Conservation (phyloP, 2,797 vertebrate species). For the Dipus sagitta region DNA sequence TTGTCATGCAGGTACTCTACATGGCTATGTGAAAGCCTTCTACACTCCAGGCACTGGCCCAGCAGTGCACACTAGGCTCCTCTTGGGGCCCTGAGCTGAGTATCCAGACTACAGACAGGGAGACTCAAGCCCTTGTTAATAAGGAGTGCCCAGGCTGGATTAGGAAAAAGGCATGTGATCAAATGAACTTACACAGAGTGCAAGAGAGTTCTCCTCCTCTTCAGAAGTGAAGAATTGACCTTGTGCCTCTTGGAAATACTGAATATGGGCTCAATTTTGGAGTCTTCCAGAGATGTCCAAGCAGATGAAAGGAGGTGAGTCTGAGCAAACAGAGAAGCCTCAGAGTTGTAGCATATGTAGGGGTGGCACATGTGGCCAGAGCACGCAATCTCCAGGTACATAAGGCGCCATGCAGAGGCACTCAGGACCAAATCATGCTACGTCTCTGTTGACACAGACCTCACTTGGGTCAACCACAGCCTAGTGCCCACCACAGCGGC, state of each 20-base stretch:
- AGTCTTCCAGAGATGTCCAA: background rate
- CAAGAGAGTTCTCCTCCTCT: background rate
- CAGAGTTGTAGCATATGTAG: background rate
- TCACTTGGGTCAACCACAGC: background rate
- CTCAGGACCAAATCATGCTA: no score
- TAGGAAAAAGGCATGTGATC: background rate
- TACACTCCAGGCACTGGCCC: background rate
- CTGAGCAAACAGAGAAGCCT: background rate
- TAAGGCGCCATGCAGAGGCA: background rate
- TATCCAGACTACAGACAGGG: background rate
- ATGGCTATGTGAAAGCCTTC: no score
- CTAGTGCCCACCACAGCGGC: background rate
- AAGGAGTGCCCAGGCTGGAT: background rate
- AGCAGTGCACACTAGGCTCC: background rate
- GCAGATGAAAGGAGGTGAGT: background rate
- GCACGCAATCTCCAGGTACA: background rate
- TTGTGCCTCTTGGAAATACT: background rate
- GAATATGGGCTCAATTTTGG: background rate
- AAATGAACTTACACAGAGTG: background rate
- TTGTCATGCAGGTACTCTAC: no score
- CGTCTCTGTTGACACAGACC: no score
- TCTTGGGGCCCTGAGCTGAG: background rate
- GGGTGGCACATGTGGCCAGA: background rate
- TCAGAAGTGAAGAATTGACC: background rate
- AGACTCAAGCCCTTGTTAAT: background rate